phyloP scores from a whole-genome alignment of 2,113 vertebrate species.

The Calidris pygmaea region DNA sequence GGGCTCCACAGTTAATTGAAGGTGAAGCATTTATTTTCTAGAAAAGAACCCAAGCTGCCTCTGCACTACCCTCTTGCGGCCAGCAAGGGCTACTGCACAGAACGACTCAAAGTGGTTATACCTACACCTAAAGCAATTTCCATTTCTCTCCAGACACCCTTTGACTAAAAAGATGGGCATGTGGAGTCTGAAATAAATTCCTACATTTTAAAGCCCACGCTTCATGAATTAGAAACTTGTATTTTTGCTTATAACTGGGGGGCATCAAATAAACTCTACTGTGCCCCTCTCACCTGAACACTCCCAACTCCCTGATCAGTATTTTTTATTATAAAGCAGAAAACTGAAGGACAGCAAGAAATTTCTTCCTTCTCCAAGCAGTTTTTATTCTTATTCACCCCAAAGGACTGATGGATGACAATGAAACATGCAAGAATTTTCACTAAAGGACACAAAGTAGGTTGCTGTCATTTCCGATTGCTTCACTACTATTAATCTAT shows the following conservation, averaged over 20 bases:
- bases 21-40: not conserved
- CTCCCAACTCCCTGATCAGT: not conserved
- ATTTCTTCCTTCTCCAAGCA: not conserved
- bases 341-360: not conserved
- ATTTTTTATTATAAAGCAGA: not conserved
- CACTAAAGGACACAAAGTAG: not conserved
- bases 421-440: not conserved
- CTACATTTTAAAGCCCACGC: not conserved
- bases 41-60: not conserved
- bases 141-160: not conserved
- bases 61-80: not conserved
- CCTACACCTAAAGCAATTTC: accelerated
- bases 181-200: not conserved
- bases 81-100: not conserved
- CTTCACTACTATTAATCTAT: not conserved
- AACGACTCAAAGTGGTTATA: accelerated
- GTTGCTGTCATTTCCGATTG: not conserved
- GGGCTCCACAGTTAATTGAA: not conserved
- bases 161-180: not conserved
- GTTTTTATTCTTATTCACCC: not conserved
- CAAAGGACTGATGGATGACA: not conserved
- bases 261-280: not conserved
- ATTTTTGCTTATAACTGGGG: not conserved
- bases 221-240: not conserved
- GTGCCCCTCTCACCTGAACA: not conserved